Conservation (phyloP, 2,888 invertebrate genomes). For the Bibio marci region DNA sequence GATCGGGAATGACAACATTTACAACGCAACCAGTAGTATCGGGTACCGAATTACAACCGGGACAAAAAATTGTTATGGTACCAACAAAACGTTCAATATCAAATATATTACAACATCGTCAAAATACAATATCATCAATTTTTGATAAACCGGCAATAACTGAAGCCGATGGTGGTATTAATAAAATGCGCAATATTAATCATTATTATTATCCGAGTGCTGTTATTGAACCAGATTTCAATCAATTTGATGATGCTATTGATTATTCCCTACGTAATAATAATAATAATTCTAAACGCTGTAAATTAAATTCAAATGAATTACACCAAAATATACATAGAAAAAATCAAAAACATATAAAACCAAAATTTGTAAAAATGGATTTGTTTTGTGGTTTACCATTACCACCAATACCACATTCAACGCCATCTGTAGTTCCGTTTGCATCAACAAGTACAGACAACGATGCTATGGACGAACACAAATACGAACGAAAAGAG, state of each 20-base stretch:
- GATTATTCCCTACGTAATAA: background rate
- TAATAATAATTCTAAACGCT: no score
- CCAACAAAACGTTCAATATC: conserved; percentile 23
- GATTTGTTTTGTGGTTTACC: conserved; percentile 14
- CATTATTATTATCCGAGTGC: no score
- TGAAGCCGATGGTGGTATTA: no score
- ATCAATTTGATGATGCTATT: no score
- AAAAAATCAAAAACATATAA: background rate
- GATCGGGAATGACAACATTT: no score
- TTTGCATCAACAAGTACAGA: background rate
- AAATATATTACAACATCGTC: no score
- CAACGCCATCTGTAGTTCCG: background rate
- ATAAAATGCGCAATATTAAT: no score
- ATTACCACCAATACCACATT: background rate
- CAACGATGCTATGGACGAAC: background rate
- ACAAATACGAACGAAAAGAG: background rate
- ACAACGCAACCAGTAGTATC: conserved; percentile 9
- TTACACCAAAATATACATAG: background rate
- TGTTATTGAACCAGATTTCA: no score
- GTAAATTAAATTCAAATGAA: no score
- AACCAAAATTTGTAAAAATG: conserved; percentile 14
- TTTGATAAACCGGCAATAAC: no score
- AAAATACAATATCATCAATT: no score
- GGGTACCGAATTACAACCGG: conserved; percentile 13
- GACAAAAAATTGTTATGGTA: conserved; percentile 31